Base-by-base conservation (phyloP, 2,797 vertebrate species). In the Poeciliopsis infans region DNA sequence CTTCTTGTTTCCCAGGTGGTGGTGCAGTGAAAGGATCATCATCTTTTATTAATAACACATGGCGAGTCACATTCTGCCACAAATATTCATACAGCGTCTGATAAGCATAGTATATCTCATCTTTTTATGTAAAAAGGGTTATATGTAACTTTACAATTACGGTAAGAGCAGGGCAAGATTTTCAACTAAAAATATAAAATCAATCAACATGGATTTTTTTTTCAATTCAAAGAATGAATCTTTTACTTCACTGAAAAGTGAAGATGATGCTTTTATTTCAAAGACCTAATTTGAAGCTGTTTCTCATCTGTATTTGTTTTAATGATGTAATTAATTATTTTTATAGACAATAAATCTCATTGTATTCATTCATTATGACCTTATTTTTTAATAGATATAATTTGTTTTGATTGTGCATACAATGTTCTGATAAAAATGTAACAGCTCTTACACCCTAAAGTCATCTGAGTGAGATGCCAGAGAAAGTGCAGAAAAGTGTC, bases 1-100 rank as follows among this genome's bases (percentile, higher is more conserved):
- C 80, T 88, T 89, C 87, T 87, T 86, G 89, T 87, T 91, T 89
- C 89, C 91, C 89, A 92, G 89, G 90, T 91, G 89, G 86, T 20
- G 0, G 47, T 66, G 80, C 51, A 90, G 86, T 91, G 87, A 87
- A 83, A 78, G 89, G 79, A 89, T 91, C 88, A 90, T 93, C 87
- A 84, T 88, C 76, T 90, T 88, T 91, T 92, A 91, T 93, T 87
- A 89, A 86, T 72, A 86, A 87, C 47, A 43, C 79, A 79, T 78
- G 88, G 85, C 53, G 66, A 61, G 87, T 82, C 74, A 75, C 80
- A 53, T 91, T 87, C 83, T 84, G 88, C 86, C 81, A 86, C 83
- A 87, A 90, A 84, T 76, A 59, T 79, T 81, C 79, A 83, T 75
- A 7, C 66, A 46, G 59, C 66, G 70, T 76, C 77, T 72, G 72